Evolutionary conservation across 2,888 invertebrate genomes (phyloP), one percentile per base, ranked within the genome.

Genomic region (Strigamia crassipes): DNA sequence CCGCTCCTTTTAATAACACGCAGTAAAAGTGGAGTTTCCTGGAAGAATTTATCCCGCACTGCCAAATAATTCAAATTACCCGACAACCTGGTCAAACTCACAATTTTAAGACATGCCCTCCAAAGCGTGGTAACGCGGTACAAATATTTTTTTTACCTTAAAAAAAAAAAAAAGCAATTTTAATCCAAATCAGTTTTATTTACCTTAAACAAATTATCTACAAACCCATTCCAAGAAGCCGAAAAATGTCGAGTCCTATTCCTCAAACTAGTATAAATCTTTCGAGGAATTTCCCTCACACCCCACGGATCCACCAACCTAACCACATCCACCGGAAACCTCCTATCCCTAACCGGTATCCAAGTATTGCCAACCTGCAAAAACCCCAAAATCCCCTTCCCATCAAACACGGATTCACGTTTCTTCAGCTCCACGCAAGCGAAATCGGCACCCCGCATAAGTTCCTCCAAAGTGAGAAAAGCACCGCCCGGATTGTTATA

Each of bases 291-390:
- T 2, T 21, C 18, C 61, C 61, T 21, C 1, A 61, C 10, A 1
- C 61, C 61, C 61, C 61, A 61, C 21, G 61, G 61, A 61, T 61
- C 61, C 61, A 61, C 23, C 61, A 61, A 21, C 23, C 61, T 61
- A 15, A 61, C 21, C 13, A 23, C 18, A 61, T 21, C 18, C 4
- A 61, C 61, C 61, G 61, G 61, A 21, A n/a, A 61, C 23, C 61
- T 18, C 61, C 23, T n/a, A 61, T 61, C 61, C 61, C 61, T 61
- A 4, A 61, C 61, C 23, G 61, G 61, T n/a, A 61, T 61, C 61
- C 61, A 61, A n/a, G 61, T 61, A 61, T 61, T 61, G 6, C 61
- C 61, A 18, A 61, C 8, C 23, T 61, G 18, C 18, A 61, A 23
- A 61, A 61, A 61, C 61, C 61, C 61, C 51, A 51, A 51, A 18